Evolutionary conservation across 2,797 vertebrate genomes (phyloP).

Genomic region (Sebastes kiyomatsui): DNA sequence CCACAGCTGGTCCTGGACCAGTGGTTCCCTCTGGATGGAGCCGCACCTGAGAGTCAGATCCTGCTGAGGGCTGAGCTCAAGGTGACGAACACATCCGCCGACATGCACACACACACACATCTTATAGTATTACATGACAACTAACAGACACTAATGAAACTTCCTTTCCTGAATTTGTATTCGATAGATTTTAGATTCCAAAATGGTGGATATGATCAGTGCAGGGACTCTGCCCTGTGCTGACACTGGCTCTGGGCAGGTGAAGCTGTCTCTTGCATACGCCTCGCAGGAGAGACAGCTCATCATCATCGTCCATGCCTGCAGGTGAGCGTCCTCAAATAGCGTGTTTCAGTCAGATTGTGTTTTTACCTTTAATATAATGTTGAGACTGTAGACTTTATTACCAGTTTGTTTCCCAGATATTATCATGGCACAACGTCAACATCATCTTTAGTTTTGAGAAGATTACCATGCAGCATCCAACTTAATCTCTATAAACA

Average conservation of each 20-base stretch:
- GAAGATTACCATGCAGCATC: no score
- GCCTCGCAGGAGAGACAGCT: slow-evolving; percentile 81
- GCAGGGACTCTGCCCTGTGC: slow-evolving; percentile 71
- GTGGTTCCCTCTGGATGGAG: slow-evolving; percentile 86
- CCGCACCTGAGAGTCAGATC: slow-evolving; percentile 80
- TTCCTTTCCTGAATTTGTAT: background rate
- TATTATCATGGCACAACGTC: background rate
- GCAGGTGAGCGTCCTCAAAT: slow-evolving; percentile 81
- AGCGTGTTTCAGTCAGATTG: background rate
- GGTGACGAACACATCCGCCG: slow-evolving; percentile 64
- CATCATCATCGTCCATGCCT: slow-evolving; percentile 83
- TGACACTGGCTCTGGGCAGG: slow-evolving; percentile 67
- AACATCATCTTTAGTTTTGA: background rate
- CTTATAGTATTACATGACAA: background rate
- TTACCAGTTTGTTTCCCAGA: background rate
- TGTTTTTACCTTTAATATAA: background rate
- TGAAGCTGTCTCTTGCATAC: slow-evolving; percentile 87
- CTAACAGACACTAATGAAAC: no score
- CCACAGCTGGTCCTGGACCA: slow-evolving; percentile 85
- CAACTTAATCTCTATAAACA: background rate
- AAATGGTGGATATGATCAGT: slow-evolving; percentile 77
- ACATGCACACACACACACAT: background rate
- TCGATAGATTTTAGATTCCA: slow-evolving; percentile 78
- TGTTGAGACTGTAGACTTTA: background rate
- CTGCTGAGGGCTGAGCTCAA: slow-evolving; percentile 89